Evolutionary conservation across 2,797 vertebrate species (phyloP).

Genomic region (Pteronotus mesoamericanus): DNA sequence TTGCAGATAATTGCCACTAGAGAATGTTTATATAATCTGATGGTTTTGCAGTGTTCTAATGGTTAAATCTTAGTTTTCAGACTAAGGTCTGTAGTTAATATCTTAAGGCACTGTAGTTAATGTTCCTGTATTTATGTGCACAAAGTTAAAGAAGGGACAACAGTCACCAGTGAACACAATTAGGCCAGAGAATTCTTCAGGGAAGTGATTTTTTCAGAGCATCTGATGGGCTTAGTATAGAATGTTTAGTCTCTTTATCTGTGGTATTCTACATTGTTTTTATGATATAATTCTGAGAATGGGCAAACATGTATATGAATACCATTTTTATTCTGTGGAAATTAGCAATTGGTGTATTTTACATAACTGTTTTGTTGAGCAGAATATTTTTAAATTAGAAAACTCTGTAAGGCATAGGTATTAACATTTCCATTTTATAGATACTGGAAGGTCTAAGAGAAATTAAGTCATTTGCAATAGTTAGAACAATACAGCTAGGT

Average conservation of each 20-base stretch:
- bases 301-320: background rate
- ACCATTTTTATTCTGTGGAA: background rate
- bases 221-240: background rate
- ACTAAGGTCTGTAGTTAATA: background rate
- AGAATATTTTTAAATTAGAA: background rate
- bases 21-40: background rate
- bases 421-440: conserved; percentile 29
- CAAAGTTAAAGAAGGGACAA: background rate
- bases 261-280: background rate
- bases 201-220: background rate
- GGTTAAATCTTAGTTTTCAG: background rate
- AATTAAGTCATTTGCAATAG: background rate
- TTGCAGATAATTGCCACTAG: background rate
- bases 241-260: background rate
- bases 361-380: background rate
- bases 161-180: background rate
- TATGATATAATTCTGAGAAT: background rate
- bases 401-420: background rate
- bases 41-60: background rate
- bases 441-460: background rate
- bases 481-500: background rate
- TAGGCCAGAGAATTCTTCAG: background rate
- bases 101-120: background rate
- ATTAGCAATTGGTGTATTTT: conserved; percentile 3
- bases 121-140: background rate